These are phyloP conservation scores for Oedothorax gibbosus DNA, from an alignment of 1,140 invertebrate genomes.

Conservation along the genomic window DNA sequence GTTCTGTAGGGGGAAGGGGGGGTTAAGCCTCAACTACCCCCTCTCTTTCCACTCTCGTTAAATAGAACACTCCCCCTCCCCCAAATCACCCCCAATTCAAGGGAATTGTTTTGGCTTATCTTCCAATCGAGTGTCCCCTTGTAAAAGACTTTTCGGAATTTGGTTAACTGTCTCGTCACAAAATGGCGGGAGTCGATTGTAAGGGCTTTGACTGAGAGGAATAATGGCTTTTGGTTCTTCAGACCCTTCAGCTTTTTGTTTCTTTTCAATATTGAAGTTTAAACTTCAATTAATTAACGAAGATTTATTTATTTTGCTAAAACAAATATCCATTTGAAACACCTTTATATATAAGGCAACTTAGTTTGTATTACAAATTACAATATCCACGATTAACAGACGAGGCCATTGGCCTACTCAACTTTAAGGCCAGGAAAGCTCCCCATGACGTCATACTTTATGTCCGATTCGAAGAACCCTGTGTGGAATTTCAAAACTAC, in stretches of 20 bases:
- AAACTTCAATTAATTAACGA: not conserved
- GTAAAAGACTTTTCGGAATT: slow-evolving; percentile 1
- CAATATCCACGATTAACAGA: too few relatives aligned
- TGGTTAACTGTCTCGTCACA: not conserved
- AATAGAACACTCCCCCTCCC: slow-evolving; percentile 12
- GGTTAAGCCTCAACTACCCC: too few relatives aligned
- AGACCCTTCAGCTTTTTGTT: too few relatives aligned
- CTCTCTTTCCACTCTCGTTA: slow-evolving; percentile 8
- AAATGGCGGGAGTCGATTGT: slow-evolving; percentile 12
- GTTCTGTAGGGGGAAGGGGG: too few relatives aligned
- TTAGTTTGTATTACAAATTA: too few relatives aligned
- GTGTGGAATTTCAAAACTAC: too few relatives aligned
- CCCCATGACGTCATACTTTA: too few relatives aligned
- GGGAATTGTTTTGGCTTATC: slow-evolving; percentile 34
- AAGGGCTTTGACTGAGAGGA: not conserved
- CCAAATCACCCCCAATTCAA: not conserved
- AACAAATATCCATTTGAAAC: not conserved
- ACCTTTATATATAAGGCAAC: too few relatives aligned
- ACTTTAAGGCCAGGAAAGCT: too few relatives aligned
- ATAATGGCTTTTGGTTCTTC: not conserved
- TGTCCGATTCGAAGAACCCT: too few relatives aligned
- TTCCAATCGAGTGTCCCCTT: slow-evolving; percentile 11
- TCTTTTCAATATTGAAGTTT: too few relatives aligned
- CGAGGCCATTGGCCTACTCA: too few relatives aligned
- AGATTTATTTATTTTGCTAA: not conserved